Evolutionary conservation across 2,113 vertebrate genomes (phyloP).

Genomic region (Dicerorhinus sumatrensis): DNA sequence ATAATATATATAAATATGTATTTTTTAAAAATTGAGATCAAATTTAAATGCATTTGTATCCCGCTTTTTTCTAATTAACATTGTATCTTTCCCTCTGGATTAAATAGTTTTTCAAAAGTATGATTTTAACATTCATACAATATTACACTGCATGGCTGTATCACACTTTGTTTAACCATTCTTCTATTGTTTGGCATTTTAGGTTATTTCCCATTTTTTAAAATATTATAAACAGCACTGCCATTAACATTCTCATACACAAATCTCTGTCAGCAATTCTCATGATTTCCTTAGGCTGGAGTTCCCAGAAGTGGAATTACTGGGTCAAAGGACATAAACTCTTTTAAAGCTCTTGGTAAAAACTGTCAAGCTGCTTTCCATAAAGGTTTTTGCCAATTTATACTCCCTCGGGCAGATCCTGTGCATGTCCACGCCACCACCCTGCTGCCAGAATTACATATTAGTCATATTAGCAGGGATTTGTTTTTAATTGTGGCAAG

Average conservation of each 20-base stretch:
- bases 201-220: conserved; percentile 75
- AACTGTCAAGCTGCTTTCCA: conserved; percentile 56
- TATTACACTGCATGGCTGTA: not conserved
- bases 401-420: not conserved
- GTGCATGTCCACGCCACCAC: not conserved
- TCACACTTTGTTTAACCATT: conserved; percentile 26
- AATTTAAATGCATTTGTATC: conserved; percentile 13
- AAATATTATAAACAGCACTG: conserved; percentile 69
- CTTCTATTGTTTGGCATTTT: conserved; percentile 71
- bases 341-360: conserved; percentile 54
- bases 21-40: conserved; percentile 22
- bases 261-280: conserved; percentile 69
- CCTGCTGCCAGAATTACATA: not conserved
- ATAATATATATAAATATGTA: not conserved
- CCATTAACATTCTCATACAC: conserved; percentile 50
- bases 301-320: conserved; percentile 74
- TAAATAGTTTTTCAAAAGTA: not conserved
- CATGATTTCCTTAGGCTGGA: conserved; percentile 68
- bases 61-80: not conserved
- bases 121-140: not conserved
- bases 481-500: conserved; percentile 37
- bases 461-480: not conserved
- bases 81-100: not conserved
- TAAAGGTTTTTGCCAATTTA: conserved; percentile 29
- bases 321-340: conserved; percentile 72